Evolutionary conservation across 2,888 invertebrate species (phyloP).

Genomic region (Onthophagus sagittarius): DNA sequence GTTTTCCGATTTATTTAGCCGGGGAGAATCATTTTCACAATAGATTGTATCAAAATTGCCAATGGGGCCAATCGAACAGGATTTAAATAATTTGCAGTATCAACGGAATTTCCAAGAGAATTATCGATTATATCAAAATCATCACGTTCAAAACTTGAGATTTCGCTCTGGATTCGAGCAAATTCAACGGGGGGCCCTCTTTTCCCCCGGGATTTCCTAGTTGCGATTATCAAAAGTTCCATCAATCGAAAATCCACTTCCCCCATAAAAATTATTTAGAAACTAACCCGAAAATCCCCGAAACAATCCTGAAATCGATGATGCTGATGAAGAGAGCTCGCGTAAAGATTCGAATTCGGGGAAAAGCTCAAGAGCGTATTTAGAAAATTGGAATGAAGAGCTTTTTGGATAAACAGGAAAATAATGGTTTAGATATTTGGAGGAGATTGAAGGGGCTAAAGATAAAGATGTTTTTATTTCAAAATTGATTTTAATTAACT

Average conservation of each 20-base stretch:
- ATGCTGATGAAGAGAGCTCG: too few species aligned
- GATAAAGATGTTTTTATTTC: too few species aligned
- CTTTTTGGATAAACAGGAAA: constrained; percentile 31
- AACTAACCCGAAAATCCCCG: constrained; percentile 26
- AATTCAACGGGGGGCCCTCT: constrained; percentile 30
- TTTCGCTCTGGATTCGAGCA: constrained; percentile 5
- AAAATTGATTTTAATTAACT: too few species aligned
- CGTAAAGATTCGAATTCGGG: constrained; percentile 31
- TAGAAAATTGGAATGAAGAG: constrained; percentile 47
- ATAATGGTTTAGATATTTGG: constrained; percentile 11
- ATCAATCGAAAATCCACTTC: constrained; percentile 30
- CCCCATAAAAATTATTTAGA: constrained; percentile 23
- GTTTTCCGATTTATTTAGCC: constrained; percentile 33
- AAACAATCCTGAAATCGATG: constrained; percentile 26
- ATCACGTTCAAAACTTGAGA: constrained; percentile 5
- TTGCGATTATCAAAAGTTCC: constrained; percentile 35
- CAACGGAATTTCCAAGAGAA: constrained; percentile 22
- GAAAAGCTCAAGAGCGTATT: constrained; percentile 40
- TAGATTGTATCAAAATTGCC: constrained; percentile 37
- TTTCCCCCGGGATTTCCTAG: constrained; percentile 34
- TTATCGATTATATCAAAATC: constrained; percentile 17
- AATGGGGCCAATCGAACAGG: constrained; percentile 24
- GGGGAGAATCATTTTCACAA: constrained; percentile 29
- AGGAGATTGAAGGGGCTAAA: too few species aligned
- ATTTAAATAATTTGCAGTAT: constrained; percentile 18